Evolutionary conservation across 2,888 invertebrate genomes (phyloP), one percentile per base, ranked within the genome.

Genomic region (Spialia ferax): DNA sequence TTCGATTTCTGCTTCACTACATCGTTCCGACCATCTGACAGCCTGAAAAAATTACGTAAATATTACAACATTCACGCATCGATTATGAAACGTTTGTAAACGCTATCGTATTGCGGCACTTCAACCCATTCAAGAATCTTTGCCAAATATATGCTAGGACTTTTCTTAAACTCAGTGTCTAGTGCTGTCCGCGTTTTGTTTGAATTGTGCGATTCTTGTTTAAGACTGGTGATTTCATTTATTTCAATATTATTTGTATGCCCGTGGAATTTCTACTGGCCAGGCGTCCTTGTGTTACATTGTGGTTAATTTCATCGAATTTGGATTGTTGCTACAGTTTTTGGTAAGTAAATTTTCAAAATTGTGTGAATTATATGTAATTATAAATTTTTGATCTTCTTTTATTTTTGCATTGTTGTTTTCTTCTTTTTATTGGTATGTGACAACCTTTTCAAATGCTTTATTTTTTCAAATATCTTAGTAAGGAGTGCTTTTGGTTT

Each of bases 11-110:
- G 70, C 70, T 50, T 69, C 73, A 83, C 74, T 80, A 86, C 79
- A 84, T 85, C 89, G 87, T 85, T 82, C 70, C 79, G 83, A 84
- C 80, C 79, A 79, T 82, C 83, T 87, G 87, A 85, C 86, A 87
- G 80, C 77, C 89, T 88, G 89, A 92, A 91, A 93, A 89, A 92
- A 93, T 91, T 91, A 93, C 93, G 93, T 91, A 92, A 93, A 93
- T 91, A 92, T 91, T 93, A 88, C 90, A 88, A 89, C 89, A 90
- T 79, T 84, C 83, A 85, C 85, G 86, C 89, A 88, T 90, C 85
- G 89, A 88, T 90, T 91, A 87, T 86, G 80, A 88, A 86, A 86
- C 85, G 83, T 80, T 80, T 83, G 82, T 88, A 85, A 82, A 78
- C 78, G 79, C 78, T 74, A 77, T 69, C 59, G 74, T 73, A 71